Evolutionary conservation across 2,797 vertebrate genomes (phyloP).

Genomic region (Cetoscarus ocellatus): DNA sequence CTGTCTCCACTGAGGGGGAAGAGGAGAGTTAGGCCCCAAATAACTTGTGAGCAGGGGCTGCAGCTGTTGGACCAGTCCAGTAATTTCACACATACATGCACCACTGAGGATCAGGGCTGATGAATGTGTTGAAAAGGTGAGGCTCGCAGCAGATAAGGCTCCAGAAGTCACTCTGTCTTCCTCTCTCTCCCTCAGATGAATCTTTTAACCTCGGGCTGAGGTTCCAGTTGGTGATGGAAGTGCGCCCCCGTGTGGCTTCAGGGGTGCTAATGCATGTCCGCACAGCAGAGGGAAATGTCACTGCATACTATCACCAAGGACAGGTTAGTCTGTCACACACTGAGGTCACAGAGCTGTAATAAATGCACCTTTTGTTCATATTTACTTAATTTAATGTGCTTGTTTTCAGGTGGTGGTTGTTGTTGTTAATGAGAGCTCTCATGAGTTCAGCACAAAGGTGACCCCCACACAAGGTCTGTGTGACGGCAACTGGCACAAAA

Average conservation of each 20-base stretch:
- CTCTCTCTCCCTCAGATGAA: conserved; percentile 83
- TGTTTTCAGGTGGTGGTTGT: conserved; percentile 88
- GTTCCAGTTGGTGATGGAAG: conserved; percentile 93
- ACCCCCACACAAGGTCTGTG: conserved; percentile 88
- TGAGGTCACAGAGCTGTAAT: neutral
- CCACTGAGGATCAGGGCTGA: conserved; percentile 28
- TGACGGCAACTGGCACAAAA: conserved; percentile 92
- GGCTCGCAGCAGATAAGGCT: conserved; percentile 3
- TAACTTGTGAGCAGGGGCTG: conserved; percentile 31
- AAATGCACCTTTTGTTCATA: neutral
- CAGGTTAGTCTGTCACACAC: conserved; percentile 79
- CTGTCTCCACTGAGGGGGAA: conserved; percentile 17
- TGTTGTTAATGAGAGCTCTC: conserved; percentile 88
- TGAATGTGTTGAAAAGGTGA: conserved; percentile 12
- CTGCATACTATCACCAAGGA: conserved; percentile 89
- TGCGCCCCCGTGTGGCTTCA: conserved; percentile 91
- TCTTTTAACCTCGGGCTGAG: conserved; percentile 89
- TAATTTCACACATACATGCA: conserved; percentile 51
- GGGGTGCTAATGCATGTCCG: conserved; percentile 90
- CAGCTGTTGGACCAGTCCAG: conserved; percentile 61
- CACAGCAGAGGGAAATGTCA: conserved; percentile 84
- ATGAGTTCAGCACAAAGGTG: conserved; percentile 90
- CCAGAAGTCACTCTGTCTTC: conserved; percentile 18
- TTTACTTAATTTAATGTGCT: conserved; percentile 4
- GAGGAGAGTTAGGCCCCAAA: conserved; percentile 11